Base-by-base conservation (phyloP, 2,888 invertebrate genomes). In the Eupelmus urozonus region DNA sequence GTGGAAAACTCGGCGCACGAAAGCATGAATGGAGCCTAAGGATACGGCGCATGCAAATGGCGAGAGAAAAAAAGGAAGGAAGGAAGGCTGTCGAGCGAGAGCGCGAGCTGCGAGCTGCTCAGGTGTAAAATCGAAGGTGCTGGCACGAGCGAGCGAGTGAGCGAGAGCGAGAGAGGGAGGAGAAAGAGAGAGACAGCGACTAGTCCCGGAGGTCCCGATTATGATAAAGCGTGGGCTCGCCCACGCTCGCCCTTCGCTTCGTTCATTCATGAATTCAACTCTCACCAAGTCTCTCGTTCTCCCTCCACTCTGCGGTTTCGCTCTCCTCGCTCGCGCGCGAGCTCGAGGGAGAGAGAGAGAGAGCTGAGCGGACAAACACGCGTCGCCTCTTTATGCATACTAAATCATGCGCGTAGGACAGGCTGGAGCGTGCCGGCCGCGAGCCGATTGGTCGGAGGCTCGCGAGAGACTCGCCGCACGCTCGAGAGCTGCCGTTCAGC, bases 151-250 rank as follows among this genome's bases (percentile, higher is more conserved):
- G 70, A 53, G 75, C 73, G 3, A 34, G 34, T n/a, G 57, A 63
- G 16, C 16, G 69, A 67, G 42, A 60, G 34, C 13, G 62, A 40
- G 62, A 51, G 66, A 67, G 67, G 55, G 79, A 59, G 76, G 62
- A 63, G 74, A 62, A 42, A 57, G 79, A 74, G 66, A 55, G 80
- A 55, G 65, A 65, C 59, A 3, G 57, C 63, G 85, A 86, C 88
- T 87, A 87, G 87, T 84, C 67, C 85, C 85, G 85, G 86, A 84
- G 87, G 86, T 85, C 84, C 85, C 87, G 88, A 88, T 88, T 89
- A 88, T 88, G 88, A 89, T 87, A 87, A 85, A 84, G 88, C 87
- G 88, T 88, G 85, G 87, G 86, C 82, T 73, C 81, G 85, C 85
- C 87, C 85, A 87, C 88, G 84, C 85, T 84, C 85, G 86, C 86